phyloP scores from a whole-genome alignment of 2,797 vertebrate genomes.

The Onychomys leucogaster region DNA sequence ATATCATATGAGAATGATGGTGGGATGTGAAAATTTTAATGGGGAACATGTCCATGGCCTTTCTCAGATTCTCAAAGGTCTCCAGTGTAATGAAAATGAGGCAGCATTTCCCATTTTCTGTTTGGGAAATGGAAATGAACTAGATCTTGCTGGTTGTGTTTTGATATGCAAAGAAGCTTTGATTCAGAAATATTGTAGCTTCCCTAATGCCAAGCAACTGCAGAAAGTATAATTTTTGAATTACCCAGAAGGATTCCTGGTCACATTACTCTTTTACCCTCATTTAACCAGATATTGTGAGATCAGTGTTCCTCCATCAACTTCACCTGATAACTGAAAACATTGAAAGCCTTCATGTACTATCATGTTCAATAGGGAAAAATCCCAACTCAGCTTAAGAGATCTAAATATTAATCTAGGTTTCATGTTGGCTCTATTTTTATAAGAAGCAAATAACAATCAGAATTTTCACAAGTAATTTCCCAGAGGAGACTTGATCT shows the following conservation, averaged over 20 bases:
- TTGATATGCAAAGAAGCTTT: constrained; percentile 26
- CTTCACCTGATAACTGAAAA: not conserved
- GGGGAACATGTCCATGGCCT: not conserved
- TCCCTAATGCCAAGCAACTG: not conserved
- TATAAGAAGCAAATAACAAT: constrained; percentile 8
- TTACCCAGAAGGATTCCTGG: not conserved
- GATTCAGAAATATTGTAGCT: not conserved
- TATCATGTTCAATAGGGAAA: not conserved
- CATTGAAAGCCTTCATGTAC: not conserved
- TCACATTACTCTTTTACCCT: constrained; percentile 20
- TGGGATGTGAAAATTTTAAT: not conserved
- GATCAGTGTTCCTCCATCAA: not conserved
- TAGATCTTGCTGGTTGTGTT: not conserved
- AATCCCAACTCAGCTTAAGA: not conserved
- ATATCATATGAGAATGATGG: not conserved
- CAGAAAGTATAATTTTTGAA: not conserved
- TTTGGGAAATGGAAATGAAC: not conserved
- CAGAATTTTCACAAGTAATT: constrained; percentile 15
- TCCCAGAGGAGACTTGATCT: not conserved
- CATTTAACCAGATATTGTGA: not conserved
- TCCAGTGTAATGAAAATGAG: not conserved
- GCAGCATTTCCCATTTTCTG: not conserved
- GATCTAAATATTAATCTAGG: not conserved
- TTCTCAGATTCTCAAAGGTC: constrained; percentile 17
- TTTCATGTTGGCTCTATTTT: constrained; percentile 42